phyloP scores from a whole-genome alignment of 2,888 invertebrate species.

The Tenthredo distinguenda region DNA sequence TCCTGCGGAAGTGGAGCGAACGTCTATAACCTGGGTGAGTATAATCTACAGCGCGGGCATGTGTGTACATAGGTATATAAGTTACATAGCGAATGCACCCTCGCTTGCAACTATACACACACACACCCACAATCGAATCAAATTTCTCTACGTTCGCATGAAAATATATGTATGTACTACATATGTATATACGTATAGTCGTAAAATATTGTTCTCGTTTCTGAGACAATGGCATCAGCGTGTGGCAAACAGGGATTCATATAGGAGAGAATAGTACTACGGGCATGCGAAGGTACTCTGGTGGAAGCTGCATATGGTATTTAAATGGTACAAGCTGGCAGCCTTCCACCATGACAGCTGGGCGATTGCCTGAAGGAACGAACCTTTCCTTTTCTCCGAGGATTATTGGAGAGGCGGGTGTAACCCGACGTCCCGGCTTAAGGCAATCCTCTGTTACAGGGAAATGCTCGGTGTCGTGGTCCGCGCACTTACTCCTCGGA shows the following conservation, averaged over 20 bases:
- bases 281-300: not conserved
- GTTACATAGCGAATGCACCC: not conserved
- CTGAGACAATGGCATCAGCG: conserved; percentile 12
- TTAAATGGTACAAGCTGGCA: conserved; percentile 37
- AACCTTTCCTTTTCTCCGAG: conserved; percentile 13
- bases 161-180: not conserved
- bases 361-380: conserved; percentile 37
- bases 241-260: not conserved
- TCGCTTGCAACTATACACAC: not conserved
- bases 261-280: not conserved
- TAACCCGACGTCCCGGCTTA: conserved; percentile 39
- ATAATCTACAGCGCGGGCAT: conserved; percentile 39
- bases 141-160: not conserved
- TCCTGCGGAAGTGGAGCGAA: conserved; percentile 82
- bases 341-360: conserved; percentile 26
- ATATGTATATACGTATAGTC: not conserved
- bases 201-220: conserved; percentile 30
- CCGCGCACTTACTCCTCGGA: conserved; percentile 80
- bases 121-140: not conserved
- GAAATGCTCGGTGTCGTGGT: conserved; percentile 81
- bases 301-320: conserved; percentile 16
- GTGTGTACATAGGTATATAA: not conserved
- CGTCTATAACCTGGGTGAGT: conserved; percentile 82
- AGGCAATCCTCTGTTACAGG: conserved; percentile 75
- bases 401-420: conserved; percentile 48